Percentiles rank a stretch among this genome's conserved stretches.
Evolutionary conservation across 2,113 vertebrate species (phyloP).

Genomic region (Thomomys bottae): DNA sequence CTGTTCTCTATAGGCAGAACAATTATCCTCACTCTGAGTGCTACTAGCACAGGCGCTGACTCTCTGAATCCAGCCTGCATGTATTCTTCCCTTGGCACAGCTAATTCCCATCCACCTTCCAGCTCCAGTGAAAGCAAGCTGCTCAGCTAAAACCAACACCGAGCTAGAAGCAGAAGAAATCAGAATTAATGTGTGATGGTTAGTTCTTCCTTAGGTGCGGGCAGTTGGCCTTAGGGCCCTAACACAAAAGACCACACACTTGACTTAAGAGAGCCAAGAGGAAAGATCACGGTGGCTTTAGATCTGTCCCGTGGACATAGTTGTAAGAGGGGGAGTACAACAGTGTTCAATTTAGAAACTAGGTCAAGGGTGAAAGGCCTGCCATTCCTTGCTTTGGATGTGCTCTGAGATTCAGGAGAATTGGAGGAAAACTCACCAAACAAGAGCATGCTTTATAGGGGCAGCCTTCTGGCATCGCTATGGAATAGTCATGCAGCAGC

Average conservation of each 20-base stretch:
- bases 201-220: background rate
- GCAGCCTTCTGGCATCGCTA: too few relatives aligned
- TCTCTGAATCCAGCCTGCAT: conserved; percentile 48
- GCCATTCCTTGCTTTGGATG: background rate
- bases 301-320: background rate
- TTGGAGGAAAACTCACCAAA: too few relatives aligned
- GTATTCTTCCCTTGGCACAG: conserved; percentile 44
- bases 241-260: conserved; percentile 22
- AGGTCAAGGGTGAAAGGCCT: background rate
- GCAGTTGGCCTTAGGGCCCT: too few relatives aligned
- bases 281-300: conserved; percentile 53
- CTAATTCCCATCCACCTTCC: conserved; percentile 61
- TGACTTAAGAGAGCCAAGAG: conserved; percentile 33
- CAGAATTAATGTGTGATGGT: background rate
- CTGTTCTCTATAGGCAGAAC: conserved; percentile 28
- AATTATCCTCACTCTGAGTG: conserved; percentile 52
- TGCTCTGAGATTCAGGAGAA: too few relatives aligned
- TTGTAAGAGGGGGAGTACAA: background rate
- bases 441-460: too few relatives aligned
- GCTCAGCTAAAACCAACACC: conserved; percentile 63
- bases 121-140: conserved; percentile 51
- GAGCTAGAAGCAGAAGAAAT: conserved; percentile 48
- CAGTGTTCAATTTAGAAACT: conserved; percentile 51
- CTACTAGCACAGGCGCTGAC: conserved; percentile 16
- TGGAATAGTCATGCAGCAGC: too few relatives aligned